Conservation (phyloP, 2,888 invertebrate genomes). For the Cloeon dipterum region DNA sequence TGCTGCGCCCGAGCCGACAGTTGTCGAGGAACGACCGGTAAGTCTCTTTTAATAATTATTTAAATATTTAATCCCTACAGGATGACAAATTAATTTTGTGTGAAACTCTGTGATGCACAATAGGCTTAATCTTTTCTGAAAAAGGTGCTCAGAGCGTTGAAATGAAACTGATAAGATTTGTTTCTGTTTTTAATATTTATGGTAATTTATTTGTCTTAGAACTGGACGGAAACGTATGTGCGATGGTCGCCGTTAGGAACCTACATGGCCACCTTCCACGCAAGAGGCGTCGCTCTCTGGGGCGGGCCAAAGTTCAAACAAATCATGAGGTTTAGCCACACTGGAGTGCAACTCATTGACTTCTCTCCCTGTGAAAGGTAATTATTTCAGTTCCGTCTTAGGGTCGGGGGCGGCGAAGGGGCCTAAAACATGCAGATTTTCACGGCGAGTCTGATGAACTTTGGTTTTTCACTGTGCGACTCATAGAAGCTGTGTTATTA, state of each 20-base stretch:
- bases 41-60: constrained; percentile 12
- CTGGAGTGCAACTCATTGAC: constrained; percentile 82
- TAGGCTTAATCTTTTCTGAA: constrained; percentile 3
- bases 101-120: constrained; percentile 3
- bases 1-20: constrained; percentile 60
- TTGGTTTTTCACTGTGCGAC: no score
- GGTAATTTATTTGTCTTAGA: constrained; percentile 25
- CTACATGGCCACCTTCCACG: constrained; percentile 89
- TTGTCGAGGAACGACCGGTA: constrained; percentile 61
- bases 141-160: no score
- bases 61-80: no score
- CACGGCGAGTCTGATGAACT: no score
- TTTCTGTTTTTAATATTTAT: background rate
- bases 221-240: constrained; percentile 91
- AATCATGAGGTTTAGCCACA: constrained; percentile 75
- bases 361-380: constrained; percentile 93
- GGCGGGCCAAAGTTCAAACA: constrained; percentile 84
- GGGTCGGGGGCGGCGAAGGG: no score
- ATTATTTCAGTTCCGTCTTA: constrained; percentile 8
- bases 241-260: constrained; percentile 97
- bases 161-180: background rate
- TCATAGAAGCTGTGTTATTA: no score
- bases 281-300: constrained; percentile 90
- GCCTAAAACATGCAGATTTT: no score
- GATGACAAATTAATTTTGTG: no score